Percentiles rank a stretch among this genome's conserved stretches.
These are phyloP conservation scores for Brachionus paranguensis DNA, from an alignment of 1,140 invertebrate species.

Conservation along the genomic window DNA sequence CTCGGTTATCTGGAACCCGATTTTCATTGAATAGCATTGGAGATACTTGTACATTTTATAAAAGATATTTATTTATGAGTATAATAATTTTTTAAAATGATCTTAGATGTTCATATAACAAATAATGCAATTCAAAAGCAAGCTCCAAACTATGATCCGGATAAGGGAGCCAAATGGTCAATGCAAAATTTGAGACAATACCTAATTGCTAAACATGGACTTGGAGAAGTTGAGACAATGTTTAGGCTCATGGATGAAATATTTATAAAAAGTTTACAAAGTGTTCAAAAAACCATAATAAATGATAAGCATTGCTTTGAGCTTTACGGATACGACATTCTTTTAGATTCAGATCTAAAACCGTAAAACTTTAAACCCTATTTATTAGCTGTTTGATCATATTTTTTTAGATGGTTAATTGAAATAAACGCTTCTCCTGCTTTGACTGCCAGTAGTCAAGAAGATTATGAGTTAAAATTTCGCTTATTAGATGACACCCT, in stretches of 20 bases:
- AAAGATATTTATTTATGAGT: not conserved
- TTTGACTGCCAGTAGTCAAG: constrained; percentile 57
- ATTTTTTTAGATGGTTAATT: constrained; percentile 52
- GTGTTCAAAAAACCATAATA: constrained; percentile 57
- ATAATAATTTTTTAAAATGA: constrained; percentile 16
- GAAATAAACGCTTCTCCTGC: constrained; percentile 59
- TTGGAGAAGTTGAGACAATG: constrained; percentile 49
- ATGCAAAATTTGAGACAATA: constrained; percentile 54
- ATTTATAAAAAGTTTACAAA: constrained; percentile 56
- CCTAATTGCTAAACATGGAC: constrained; percentile 54
- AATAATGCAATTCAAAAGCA: constrained; percentile 60
- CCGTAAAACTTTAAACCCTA: constrained; percentile 46
- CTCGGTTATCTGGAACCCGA: constrained; percentile 57
- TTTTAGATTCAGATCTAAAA: constrained; percentile 55
- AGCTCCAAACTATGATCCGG: constrained; percentile 58
- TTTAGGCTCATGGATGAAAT: constrained; percentile 56
- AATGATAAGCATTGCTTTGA: constrained; percentile 60
- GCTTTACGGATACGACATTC: constrained; percentile 59
- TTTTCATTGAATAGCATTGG: constrained; percentile 57
- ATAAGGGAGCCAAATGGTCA: constrained; percentile 59
- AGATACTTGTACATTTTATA: constrained; percentile 50
- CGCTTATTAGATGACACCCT: constrained; percentile 57
- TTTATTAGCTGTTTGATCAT: not conserved
- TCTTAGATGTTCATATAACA: constrained; percentile 57
- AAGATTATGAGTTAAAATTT: constrained; percentile 58